These are phyloP conservation scores for Bugula neritina DNA, from an alignment of 2,888 invertebrate species.

Conservation along the genomic window DNA sequence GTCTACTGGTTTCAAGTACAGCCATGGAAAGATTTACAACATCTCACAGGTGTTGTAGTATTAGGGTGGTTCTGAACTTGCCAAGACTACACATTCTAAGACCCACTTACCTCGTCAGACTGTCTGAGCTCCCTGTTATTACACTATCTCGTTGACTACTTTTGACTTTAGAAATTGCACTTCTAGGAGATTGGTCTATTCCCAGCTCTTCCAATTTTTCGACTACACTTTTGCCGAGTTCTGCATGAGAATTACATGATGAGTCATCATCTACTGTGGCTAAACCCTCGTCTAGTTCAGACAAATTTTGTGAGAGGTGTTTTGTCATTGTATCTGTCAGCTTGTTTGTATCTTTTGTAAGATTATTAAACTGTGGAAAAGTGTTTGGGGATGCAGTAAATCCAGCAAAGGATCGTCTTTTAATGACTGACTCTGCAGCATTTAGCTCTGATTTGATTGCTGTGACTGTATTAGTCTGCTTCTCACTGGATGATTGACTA, in stretches of 20 bases:
- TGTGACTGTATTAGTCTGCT: not conserved
- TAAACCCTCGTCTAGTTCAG: conserved; percentile 18
- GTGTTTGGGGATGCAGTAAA: not conserved
- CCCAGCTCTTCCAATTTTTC: conserved; percentile 28
- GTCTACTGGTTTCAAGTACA: too few species aligned
- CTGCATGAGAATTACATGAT: conserved; percentile 27
- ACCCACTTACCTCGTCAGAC: conserved; percentile 42
- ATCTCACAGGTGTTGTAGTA: too few species aligned
- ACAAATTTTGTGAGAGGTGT: not conserved
- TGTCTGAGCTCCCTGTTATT: conserved; percentile 49
- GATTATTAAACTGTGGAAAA: not conserved
- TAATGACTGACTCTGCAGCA: not conserved
- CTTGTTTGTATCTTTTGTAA: conserved; percentile 17
- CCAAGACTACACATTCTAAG: too few species aligned
- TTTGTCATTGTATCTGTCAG: not conserved
- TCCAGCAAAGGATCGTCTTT: conserved; percentile 19
- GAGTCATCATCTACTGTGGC: conserved; percentile 20
- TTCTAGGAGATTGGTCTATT: conserved; percentile 27
- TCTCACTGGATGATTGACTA: not conserved
- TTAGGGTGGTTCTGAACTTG: too few species aligned
- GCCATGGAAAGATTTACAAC: too few species aligned
- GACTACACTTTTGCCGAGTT: conserved; percentile 31
- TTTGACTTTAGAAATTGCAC: conserved; percentile 35
- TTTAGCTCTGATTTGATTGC: not conserved
- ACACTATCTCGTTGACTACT: conserved; percentile 39